Conservation (phyloP, 2,888 invertebrate genomes). For the Eupithecia pulchellata region DNA sequence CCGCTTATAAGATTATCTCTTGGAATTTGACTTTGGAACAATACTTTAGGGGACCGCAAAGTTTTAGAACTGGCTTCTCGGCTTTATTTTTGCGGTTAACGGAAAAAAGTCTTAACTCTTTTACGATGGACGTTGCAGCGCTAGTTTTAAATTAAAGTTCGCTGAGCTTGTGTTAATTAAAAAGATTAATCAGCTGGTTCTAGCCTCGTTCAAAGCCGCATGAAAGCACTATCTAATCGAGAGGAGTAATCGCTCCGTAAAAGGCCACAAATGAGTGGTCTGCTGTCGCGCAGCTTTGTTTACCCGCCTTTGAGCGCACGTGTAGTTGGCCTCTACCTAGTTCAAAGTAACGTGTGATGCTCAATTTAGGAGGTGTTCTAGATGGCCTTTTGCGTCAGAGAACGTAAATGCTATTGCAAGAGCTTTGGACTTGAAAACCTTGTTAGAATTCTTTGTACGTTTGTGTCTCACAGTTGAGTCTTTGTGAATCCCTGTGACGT, state of each 20-base stretch:
- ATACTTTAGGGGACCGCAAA: slow-evolving; percentile 14
- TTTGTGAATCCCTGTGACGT: too few relatives aligned
- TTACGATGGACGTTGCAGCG: slow-evolving; percentile 2
- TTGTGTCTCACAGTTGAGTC: too few relatives aligned
- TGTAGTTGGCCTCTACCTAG: not conserved
- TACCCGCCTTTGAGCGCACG: slow-evolving; percentile 31
- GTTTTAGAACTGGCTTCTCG: not conserved
- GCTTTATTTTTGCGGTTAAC: not conserved
- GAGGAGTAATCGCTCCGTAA: slow-evolving; percentile 39
- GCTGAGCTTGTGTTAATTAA: slow-evolving; percentile 12
- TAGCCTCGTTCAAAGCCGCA: slow-evolving; percentile 14
- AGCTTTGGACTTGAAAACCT: not conserved
- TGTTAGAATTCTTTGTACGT: not conserved
- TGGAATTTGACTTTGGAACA: slow-evolving; percentile 12
- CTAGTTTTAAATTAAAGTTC: not conserved
- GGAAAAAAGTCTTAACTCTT: slow-evolving; percentile 1
- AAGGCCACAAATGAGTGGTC: slow-evolving; percentile 29
- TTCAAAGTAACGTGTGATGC: slow-evolving; percentile 7
- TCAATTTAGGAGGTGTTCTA: not conserved
- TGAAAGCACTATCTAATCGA: slow-evolving; percentile 42
- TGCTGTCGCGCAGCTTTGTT: slow-evolving; percentile 14
- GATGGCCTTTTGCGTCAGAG: not conserved
- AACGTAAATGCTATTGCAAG: not conserved
- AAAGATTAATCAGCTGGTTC: not conserved
- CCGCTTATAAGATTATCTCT: slow-evolving; percentile 13